These are phyloP conservation scores for Gonatopus flavifemur DNA, from an alignment of 1,140 invertebrate species.

Conservation along the genomic window DNA sequence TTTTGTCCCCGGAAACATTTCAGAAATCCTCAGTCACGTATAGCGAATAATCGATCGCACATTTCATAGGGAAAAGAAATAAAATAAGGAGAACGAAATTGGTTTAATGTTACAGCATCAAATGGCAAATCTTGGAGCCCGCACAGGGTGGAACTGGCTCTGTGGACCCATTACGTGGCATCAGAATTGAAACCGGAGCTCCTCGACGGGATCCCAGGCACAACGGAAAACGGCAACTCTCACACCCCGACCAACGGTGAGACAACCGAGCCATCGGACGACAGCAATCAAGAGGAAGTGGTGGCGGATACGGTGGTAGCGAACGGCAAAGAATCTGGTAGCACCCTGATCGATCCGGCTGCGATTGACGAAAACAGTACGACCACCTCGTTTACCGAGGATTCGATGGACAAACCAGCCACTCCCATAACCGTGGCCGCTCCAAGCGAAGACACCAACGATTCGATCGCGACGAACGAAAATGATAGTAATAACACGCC, in stretches of 20 bases:
- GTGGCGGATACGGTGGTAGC: constrained; percentile 43
- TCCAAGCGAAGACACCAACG: constrained; percentile 51
- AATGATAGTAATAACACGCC: constrained; percentile 51
- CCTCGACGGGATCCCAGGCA: constrained; percentile 73
- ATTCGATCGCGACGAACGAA: constrained; percentile 49
- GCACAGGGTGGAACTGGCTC: constrained; percentile 83
- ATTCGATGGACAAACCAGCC: constrained; percentile 65
- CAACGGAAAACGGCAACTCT: constrained; percentile 61
- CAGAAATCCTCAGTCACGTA: no score
- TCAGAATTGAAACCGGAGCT: constrained; percentile 81
- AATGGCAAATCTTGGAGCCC: constrained; percentile 71
- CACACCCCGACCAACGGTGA: constrained; percentile 53
- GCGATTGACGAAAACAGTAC: constrained; percentile 60
- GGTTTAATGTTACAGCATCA: constrained; percentile 56
- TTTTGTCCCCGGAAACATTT: no score
- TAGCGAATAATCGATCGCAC: no score
- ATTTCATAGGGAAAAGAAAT: no score
- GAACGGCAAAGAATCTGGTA: constrained; percentile 43
- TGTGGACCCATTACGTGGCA: constrained; percentile 88
- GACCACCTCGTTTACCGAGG: constrained; percentile 72
- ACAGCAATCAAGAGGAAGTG: constrained; percentile 57
- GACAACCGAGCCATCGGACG: constrained; percentile 56
- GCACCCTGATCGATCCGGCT: constrained; percentile 38
- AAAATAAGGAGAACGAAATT: no score
- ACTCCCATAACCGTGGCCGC: constrained; percentile 50